Evolutionary conservation across 1,140 invertebrate genomes (phyloP).

Genomic region (Lordiphosa clarofinis): DNA sequence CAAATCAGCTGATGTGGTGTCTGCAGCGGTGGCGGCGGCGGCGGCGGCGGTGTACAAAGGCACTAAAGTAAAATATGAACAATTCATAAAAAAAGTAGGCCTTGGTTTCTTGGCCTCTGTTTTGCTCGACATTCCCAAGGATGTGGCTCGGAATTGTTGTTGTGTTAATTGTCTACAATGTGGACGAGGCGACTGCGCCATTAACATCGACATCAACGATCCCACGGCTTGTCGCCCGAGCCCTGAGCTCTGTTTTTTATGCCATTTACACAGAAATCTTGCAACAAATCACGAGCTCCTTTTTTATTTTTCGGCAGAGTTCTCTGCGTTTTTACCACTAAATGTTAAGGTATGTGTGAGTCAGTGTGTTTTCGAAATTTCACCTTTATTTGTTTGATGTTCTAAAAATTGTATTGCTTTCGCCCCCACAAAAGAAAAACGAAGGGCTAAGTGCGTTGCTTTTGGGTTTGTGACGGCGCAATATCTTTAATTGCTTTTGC

Average conservation of each 20-base stretch:
- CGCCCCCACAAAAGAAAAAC: no score
- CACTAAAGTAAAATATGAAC: slow-evolving; percentile 55
- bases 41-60: slow-evolving; percentile 35
- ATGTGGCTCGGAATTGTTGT: slow-evolving; percentile 50
- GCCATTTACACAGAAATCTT: slow-evolving; percentile 77
- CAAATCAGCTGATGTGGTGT: slow-evolving; percentile 55
- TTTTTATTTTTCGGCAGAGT: slow-evolving; percentile 29
- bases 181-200: slow-evolving; percentile 46
- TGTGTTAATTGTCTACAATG: slow-evolving; percentile 65
- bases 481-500: no score
- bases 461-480: no score
- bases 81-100: slow-evolving; percentile 64
- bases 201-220: slow-evolving; percentile 54
- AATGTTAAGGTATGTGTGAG: slow-evolving; percentile 16
- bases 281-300: slow-evolving; percentile 71
- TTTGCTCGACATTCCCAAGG: slow-evolving; percentile 69
- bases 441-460: no score
- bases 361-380: no score
- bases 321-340: slow-evolving; percentile 38
- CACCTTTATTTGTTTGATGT: no score
- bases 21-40: slow-evolving; percentile 1
- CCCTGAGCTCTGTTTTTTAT: slow-evolving; percentile 58
- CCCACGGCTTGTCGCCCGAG: slow-evolving; percentile 67
- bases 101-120: slow-evolving; percentile 41
- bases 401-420: no score